A percentile compares a stretch with the other conserved stretches of the same genome.
Evolutionary conservation across 1,140 invertebrate genomes (phyloP).

Genomic region (Drosophila repleta): DNA sequence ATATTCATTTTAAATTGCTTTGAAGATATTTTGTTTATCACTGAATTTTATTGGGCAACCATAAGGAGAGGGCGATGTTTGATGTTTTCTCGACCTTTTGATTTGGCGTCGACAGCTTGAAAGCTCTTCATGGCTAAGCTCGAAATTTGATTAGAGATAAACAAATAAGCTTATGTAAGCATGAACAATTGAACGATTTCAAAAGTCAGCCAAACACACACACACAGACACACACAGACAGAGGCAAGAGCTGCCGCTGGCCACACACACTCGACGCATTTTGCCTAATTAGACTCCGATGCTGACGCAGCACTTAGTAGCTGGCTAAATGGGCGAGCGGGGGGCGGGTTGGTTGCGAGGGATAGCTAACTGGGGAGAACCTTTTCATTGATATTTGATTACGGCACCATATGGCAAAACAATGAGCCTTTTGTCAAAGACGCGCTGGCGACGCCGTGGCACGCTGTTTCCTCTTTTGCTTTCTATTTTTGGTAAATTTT

Average conservation of each 20-base stretch:
- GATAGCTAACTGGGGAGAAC: background rate
- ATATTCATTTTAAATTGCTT: too few relatives aligned
- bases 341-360: background rate
- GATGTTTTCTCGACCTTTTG: too few relatives aligned
- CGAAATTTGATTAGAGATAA: too few relatives aligned
- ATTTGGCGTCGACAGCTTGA: too few relatives aligned
- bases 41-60: too few relatives aligned
- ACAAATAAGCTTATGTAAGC: too few relatives aligned
- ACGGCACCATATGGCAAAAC: constrained; percentile 41
- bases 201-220: background rate
- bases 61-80: too few relatives aligned
- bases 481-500: constrained; percentile 8
- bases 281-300: constrained; percentile 1
- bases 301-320: constrained; percentile 20
- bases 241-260: background rate
- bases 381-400: constrained; percentile 63
- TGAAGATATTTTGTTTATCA: too few relatives aligned
- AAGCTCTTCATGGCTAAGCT: too few relatives aligned
- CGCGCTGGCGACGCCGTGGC: background rate
- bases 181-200: constrained; percentile 2
- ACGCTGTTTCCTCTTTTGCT: background rate
- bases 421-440: constrained; percentile 54
- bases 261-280: background rate
- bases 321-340: background rate
- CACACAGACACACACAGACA: background rate